These are phyloP conservation scores for Tetropium fuscum DNA, from an alignment of 2,888 invertebrate genomes.

Conservation along the genomic window DNA sequence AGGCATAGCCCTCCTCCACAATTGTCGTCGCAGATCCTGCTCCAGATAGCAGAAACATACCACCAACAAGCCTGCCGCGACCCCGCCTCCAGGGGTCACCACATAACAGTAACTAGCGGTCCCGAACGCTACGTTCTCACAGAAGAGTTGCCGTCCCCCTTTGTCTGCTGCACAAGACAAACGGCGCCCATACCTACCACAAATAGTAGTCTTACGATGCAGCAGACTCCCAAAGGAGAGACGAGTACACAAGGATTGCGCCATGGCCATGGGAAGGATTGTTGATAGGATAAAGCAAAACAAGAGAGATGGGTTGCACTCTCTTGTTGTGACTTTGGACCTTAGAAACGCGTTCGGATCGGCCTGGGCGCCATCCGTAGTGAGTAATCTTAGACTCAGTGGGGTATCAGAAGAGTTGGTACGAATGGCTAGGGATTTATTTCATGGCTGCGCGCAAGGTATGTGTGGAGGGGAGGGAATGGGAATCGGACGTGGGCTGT, in stretches of 20 bases:
- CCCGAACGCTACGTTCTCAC: too few relatives aligned
- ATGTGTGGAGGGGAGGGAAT: neutral
- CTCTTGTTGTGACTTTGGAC: neutral
- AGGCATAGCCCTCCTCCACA: too few relatives aligned
- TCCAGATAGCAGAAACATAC: too few relatives aligned
- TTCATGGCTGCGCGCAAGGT: neutral
- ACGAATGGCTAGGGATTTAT: neutral
- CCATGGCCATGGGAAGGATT: neutral
- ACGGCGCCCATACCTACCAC: neutral
- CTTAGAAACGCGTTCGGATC: neutral
- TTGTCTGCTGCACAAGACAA: neutral
- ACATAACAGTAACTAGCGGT: too few relatives aligned
- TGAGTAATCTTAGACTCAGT: neutral
- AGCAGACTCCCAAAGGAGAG: too few relatives aligned
- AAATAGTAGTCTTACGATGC: neutral
- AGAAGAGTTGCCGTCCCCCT: too few relatives aligned
- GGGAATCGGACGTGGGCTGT: neutral
- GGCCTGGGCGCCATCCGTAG: neutral
- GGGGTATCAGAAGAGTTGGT: slow-evolving; percentile 4
- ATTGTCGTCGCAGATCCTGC: too few relatives aligned
- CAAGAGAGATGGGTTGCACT: neutral
- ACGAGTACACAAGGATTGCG: neutral
- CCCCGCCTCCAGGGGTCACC: too few relatives aligned
- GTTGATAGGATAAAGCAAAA: neutral
- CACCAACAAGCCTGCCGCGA: too few relatives aligned